Evolutionary conservation across 2,888 invertebrate species (phyloP), one percentile per base, ranked within the genome.

Genomic region (Aphrophora alni): DNA sequence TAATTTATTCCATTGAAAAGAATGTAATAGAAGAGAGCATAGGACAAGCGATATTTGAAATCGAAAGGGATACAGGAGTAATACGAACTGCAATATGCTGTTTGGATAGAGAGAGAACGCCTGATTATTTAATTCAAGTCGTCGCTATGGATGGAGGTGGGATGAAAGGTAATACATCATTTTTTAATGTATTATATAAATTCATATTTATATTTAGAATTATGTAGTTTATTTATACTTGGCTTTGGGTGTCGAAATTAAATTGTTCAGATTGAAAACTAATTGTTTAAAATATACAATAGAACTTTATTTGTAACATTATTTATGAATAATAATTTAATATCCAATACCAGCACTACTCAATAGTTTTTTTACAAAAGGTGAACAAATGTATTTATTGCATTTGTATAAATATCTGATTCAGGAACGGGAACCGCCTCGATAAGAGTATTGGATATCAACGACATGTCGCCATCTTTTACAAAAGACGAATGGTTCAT

Each of bases 391-490:
- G n/a, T n/a, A n/a, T n/a, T n/a, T n/a, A n/a, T n/a, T n/a, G n/a
- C n/a, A n/a, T n/a, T n/a, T n/a, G n/a, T n/a, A n/a, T n/a, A n/a
- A n/a, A n/a, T n/a, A n/a, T n/a, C n/a, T n/a, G n/a, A n/a, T n/a
- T 87, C 86, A 88, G 92, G 98, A 8, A 98, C 98, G 81, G 98
- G 97, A 77, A 98, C 97, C 83, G 96, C 98, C 72, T 96, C 96
- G 51, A 97, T 98, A 90, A 91, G 97, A 87, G 97, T 99, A 68
- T 96, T 95, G 89, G 98, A 99, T 89, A 96, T 98, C 87, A 99
- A 99, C 89, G 98, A 99, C 89, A 98, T 98, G 96, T 97, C 97
- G 80, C 98, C 98, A 21, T 95, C 95, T 87, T 98, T 97, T 87
- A 97, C 96, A 7, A 98, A 98, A 89, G 96, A 97, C 84, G 97